Base-by-base conservation (phyloP, 2,888 invertebrate genomes). In the Scaptodrosophila latifasciaeformis region DNA sequence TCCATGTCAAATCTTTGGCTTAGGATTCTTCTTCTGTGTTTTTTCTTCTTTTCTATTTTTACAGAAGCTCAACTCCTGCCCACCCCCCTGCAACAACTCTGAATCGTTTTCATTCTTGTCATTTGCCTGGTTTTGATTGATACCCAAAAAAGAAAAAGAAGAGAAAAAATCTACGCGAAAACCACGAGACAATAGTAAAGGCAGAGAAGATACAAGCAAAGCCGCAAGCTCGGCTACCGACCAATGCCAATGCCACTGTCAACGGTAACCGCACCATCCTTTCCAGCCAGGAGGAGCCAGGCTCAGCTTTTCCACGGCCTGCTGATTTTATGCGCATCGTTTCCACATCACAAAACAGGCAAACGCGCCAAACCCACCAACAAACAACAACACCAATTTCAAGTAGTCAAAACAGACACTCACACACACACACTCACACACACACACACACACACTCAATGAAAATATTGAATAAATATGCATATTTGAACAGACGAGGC, bases 1-100 rank as follows among this genome's bases (percentile, higher is more conserved):
- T 85, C 85, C 85, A 85, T 85, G 85, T 85, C 84, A 85, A 85
- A 85, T 85, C 85, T 84, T 81, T 81, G 82, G 85, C 84, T 85
- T 83, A 82, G 75, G 79, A 19, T 61, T 48, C 49, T 12, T 7
- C 29, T 10, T 19, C 39, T 7, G 10, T 19, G 18, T 30, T 3
- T 30, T 10, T 15, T 7, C 7, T 24, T 24, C 24, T 5, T 24
- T 24, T 24, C 7, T 24, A 9, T 13, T 63, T 70, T 65, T 51
- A 21, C 58, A 34, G 56, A 49, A 37, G 35, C 50, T 51, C 42
- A 47, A 43, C 56, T 60, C 68, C 58, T 59, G 48, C 59, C 54
- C 5, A 10, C 31, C 27, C 30, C 44, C 39, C 4, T 7, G 24
- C 10, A 13, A 37, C 37, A 37, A 15, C 37, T 37, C n/a, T n/a